Evolutionary conservation across 2,888 invertebrate species (phyloP).

Genomic region (Pristionchus arcanus): DNA sequence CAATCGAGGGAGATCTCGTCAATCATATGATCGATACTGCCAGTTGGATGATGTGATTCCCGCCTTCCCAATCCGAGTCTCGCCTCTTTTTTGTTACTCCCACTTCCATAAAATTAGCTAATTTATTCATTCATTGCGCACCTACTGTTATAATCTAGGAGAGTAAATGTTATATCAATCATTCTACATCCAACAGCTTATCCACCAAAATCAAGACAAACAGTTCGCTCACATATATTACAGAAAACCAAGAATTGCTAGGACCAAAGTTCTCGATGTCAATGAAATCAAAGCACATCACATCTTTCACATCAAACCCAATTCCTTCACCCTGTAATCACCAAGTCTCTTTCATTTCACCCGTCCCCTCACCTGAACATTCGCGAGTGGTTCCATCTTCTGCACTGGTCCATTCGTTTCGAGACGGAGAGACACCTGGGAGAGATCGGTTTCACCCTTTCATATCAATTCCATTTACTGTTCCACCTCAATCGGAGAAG

Average conservation of each 20-base stretch:
- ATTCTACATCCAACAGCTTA: not conserved
- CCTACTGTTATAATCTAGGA: not conserved
- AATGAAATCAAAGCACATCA: not conserved
- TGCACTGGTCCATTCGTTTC: conserved; percentile 93
- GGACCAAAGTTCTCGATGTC: not conserved
- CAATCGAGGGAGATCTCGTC: conserved; percentile 72
- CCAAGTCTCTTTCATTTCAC: not conserved
- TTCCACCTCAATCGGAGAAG: too few species aligned
- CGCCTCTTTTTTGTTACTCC: not conserved
- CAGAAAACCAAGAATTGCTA: not conserved
- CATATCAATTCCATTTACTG: not conserved
- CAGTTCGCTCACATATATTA: not conserved
- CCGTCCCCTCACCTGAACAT: conserved; percentile 86
- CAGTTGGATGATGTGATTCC: conserved; percentile 33
- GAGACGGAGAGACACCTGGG: conserved; percentile 85
- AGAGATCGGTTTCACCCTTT: not conserved
- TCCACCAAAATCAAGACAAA: not conserved
- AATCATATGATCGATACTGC: conserved; percentile 53
- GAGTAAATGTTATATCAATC: not conserved
- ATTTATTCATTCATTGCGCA: conserved; percentile 1
- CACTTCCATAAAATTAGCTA: not conserved
- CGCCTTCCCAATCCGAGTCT: not conserved
- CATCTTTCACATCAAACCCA: not conserved
- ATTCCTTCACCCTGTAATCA: not conserved
- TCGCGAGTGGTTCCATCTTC: conserved; percentile 97